Conservation (phyloP, 2,888 invertebrate species). For the Pyrochroa serraticornis region DNA sequence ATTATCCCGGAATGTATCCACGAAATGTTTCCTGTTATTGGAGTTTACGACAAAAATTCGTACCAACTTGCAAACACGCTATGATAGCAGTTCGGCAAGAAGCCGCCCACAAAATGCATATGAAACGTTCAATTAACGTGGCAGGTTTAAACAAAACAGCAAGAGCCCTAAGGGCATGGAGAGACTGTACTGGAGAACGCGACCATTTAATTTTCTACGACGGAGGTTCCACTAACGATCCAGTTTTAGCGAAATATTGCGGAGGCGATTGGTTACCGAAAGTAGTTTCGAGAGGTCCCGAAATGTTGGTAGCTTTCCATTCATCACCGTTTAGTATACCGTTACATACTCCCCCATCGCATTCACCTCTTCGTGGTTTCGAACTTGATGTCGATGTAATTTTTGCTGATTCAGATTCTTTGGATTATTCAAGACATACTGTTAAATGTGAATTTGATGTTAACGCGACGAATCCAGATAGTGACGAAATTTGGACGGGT, state of each 20-base stretch:
- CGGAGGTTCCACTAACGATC: constrained; percentile 81
- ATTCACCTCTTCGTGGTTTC: constrained; percentile 77
- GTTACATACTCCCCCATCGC: constrained; percentile 67
- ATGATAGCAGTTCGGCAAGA: constrained; percentile 86
- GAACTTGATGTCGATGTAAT: constrained; percentile 88
- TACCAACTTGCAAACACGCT: constrained; percentile 88
- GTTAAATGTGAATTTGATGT: constrained; percentile 75
- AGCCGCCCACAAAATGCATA: constrained; percentile 74
- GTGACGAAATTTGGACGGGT: constrained; percentile 63
- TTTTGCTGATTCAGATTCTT: constrained; percentile 85
- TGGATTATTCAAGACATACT: constrained; percentile 75
- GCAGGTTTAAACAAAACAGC: constrained; percentile 73
- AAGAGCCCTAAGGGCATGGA: constrained; percentile 78
- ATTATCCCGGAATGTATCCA: constrained; percentile 88
- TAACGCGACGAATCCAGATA: constrained; percentile 73
- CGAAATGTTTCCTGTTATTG: constrained; percentile 92
- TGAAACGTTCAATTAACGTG: constrained; percentile 70
- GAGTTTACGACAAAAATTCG: constrained; percentile 82
- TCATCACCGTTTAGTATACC: constrained; percentile 85
- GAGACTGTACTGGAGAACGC: constrained; percentile 80
- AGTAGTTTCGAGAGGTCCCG: constrained; percentile 76
- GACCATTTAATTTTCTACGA: constrained; percentile 88
- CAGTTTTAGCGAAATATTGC: constrained; percentile 84
- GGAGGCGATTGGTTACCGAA: constrained; percentile 86
- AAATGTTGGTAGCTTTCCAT: constrained; percentile 87